A percentile compares a stretch with the other conserved stretches of the same genome.
Evolutionary conservation across 2,113 vertebrate genomes (phyloP).

Genomic region (Galemys pyrenaicus): DNA sequence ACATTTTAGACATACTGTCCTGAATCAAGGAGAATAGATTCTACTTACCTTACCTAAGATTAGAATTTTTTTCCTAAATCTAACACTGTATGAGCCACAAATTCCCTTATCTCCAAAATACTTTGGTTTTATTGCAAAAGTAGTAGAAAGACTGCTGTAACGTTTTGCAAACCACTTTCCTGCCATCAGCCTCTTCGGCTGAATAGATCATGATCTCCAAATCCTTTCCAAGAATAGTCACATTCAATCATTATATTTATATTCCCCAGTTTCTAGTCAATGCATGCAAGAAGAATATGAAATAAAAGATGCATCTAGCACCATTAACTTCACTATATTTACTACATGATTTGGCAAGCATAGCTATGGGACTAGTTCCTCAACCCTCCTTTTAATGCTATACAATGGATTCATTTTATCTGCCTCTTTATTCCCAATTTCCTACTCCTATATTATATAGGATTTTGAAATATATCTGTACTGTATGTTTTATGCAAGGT

Average conservation of each 20-base stretch:
- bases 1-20: neutral
- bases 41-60: neutral
- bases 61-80: neutral
- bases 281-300: neutral
- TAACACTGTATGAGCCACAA: neutral
- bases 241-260: neutral
- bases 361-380: neutral
- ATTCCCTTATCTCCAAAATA: neutral
- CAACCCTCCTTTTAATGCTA: neutral
- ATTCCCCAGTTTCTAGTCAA: neutral
- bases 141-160: neutral
- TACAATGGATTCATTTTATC: neutral
- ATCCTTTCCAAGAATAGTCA: neutral
- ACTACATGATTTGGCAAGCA: neutral
- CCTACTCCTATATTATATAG: neutral
- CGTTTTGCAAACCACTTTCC: neutral
- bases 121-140: neutral
- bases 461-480: conserved; percentile 47
- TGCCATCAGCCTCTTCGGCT: neutral
- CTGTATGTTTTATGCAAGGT: conserved; percentile 35
- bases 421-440: conserved; percentile 34
- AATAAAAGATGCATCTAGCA: neutral
- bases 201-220: neutral
- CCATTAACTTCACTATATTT: neutral
- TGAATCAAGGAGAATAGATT: neutral